phyloP scores from a whole-genome alignment of 1,140 invertebrate genomes.

The Cydia strobilella region DNA sequence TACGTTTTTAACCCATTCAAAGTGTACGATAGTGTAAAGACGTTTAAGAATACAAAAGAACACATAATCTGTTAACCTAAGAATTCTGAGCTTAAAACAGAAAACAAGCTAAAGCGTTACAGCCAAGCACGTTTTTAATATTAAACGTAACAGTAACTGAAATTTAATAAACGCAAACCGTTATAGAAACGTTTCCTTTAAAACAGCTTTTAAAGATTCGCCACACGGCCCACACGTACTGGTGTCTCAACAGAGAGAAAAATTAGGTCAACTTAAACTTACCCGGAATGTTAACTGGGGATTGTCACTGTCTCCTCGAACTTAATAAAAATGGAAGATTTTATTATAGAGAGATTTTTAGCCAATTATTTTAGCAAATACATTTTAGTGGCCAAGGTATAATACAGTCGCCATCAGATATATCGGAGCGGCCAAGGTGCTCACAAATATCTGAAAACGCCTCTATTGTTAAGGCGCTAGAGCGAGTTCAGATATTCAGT shows the following conservation, averaged over 20 bases:
- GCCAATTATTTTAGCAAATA: not conserved
- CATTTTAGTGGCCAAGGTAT: not conserved
- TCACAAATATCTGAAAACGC: too few relatives aligned
- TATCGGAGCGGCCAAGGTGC: too few relatives aligned
- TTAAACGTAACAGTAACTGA: slow-evolving; percentile 1
- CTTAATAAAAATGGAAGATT: not conserved
- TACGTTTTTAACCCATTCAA: too few relatives aligned
- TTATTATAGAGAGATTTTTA: not conserved
- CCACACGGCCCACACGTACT: slow-evolving; percentile 10
- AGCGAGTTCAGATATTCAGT: too few relatives aligned
- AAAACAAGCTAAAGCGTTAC: not conserved
- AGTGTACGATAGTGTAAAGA: too few relatives aligned
- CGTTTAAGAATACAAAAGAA: too few relatives aligned
- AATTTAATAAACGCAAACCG: slow-evolving; percentile 25
- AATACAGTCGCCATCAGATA: too few relatives aligned
- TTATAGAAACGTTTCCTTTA: slow-evolving; percentile 23
- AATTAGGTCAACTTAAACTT: slow-evolving; percentile 33
- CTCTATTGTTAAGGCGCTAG: too few relatives aligned
- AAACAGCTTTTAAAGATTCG: slow-evolving; percentile 1
- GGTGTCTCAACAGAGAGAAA: slow-evolving; percentile 19
- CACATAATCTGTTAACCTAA: too few relatives aligned
- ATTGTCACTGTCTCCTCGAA: slow-evolving; percentile 10
- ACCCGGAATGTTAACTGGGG: slow-evolving; percentile 13
- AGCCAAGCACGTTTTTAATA: slow-evolving; percentile 24
- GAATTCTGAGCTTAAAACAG: not conserved